These are phyloP conservation scores for Sminthopsis crassicaudata DNA, from an alignment of 2,113 vertebrate species.

Conservation along the genomic window DNA sequence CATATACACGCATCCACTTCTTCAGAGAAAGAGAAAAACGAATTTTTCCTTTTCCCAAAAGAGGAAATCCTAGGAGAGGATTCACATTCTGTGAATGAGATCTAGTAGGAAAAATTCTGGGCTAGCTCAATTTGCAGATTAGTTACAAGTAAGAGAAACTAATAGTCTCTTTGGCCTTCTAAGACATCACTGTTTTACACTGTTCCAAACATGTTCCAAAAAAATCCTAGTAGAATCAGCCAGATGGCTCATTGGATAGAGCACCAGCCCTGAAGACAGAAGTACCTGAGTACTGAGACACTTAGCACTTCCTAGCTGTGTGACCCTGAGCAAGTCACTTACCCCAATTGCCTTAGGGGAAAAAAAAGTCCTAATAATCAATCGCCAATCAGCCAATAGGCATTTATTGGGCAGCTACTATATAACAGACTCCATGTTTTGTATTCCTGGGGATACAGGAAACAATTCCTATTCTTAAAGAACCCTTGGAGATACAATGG, in stretches of 20 bases:
- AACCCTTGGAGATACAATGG: too few relatives aligned
- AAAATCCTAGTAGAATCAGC: background rate
- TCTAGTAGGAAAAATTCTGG: background rate
- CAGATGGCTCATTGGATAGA: too few relatives aligned
- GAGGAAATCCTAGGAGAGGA: constrained; percentile 3
- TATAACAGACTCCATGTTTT: background rate
- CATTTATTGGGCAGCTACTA: too few relatives aligned
- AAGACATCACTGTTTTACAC: background rate
- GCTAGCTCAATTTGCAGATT: background rate
- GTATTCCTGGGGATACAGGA: background rate
- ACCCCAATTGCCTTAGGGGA: too few relatives aligned
- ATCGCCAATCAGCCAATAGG: background rate
- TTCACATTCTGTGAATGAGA: background rate
- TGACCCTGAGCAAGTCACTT: too few relatives aligned
- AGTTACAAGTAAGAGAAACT: background rate
- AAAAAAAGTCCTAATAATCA: background rate
- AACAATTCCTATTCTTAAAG: background rate
- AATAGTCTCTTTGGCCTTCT: background rate
- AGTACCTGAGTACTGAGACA: too few relatives aligned
- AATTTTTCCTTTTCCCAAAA: constrained; percentile 44
- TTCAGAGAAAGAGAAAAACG: background rate
- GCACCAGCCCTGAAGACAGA: too few relatives aligned
- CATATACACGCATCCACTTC: background rate
- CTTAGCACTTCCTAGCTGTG: too few relatives aligned
- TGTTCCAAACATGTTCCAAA: background rate